phyloP scores from a whole-genome alignment of 2,797 vertebrate species.

The Platyrinchus mystaceus region DNA sequence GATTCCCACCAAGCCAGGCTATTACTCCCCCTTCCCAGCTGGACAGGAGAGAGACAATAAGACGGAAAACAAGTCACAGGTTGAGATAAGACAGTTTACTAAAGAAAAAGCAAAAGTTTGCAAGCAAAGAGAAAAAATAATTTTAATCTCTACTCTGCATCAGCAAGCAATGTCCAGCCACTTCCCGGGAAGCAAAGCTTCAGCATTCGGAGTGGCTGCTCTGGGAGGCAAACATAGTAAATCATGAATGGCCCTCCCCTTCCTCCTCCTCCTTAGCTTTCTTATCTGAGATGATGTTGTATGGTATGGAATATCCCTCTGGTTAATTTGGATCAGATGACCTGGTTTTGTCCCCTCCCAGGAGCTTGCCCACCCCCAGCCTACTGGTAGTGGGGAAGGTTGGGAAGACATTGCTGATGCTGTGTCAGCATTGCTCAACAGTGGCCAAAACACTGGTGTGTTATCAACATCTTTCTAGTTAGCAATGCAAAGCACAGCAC shows the following conservation, averaged over 20 bases:
- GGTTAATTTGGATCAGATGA: background rate
- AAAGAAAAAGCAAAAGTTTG: background rate
- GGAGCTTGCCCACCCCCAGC: background rate
- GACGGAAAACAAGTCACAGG: background rate
- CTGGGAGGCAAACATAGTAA: background rate
- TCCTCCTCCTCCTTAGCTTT: background rate
- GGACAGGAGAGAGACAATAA: background rate
- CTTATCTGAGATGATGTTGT: background rate
- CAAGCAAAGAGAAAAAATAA: background rate
- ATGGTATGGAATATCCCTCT: background rate
- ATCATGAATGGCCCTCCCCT: background rate
- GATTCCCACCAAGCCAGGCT: background rate
- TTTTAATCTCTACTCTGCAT: background rate
- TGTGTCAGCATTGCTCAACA: background rate
- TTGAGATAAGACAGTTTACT: background rate
- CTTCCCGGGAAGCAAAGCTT: background rate
- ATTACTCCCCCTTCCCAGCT: background rate
- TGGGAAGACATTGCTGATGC: accelerated
- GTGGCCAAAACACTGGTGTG: background rate
- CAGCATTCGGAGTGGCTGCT: accelerated
- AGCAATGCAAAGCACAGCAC: background rate
- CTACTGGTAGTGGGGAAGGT: background rate
- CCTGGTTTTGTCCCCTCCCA: background rate
- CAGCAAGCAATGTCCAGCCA: background rate
- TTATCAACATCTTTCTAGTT: background rate